Base-by-base conservation (phyloP, 2,888 invertebrate species). In the Agrenia bidenticulata region DNA sequence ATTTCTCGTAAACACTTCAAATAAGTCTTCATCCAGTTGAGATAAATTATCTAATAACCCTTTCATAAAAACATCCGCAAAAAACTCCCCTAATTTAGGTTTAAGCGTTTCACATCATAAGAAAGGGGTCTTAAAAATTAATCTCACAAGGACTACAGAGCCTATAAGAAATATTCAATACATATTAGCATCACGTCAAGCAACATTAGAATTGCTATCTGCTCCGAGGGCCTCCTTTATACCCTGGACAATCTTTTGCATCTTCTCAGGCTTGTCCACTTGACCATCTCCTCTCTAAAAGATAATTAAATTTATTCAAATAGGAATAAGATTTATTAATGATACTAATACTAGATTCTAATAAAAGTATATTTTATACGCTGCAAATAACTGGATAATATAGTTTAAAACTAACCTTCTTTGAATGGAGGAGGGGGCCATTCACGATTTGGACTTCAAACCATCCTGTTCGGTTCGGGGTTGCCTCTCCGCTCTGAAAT, bases 401-500 rank as follows among this genome's bases (percentile, higher is more conserved):
- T 19, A 15, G 17, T 17, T 49, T 27, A 21, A 42, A 24, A 13
- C 19, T 51, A 5, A 73, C 73, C 67, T 68, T 70, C 42, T 73
- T 73, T 21, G 70, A 71, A 54, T 73, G 73, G 27, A 73, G 57
- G 13, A 66, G 41, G 7, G 58, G 41, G 1, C 73, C 73, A 21
- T 49, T 61, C n/a, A 63, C 65, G 19, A 73, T 65, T 11, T 21
- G 32, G 9, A 73, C 73, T 27, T 73, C 73, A 27, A 71, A 69
- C 63, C 62, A 67, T 39, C 73, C 73, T 13, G 71, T 68, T 39
- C 60, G 56, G 11, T 21, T 9, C 2, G 66, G 67, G 1, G 73
- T 71, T 15, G 41, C 39, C 45, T 73, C 73, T n/a, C 69, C 66
- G 45, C 37, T 64, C 72, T 72, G 45, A 5, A 61, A 39, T 21